phyloP scores from a whole-genome alignment of 1,140 invertebrate species.

The Bradynema listronoti region DNA sequence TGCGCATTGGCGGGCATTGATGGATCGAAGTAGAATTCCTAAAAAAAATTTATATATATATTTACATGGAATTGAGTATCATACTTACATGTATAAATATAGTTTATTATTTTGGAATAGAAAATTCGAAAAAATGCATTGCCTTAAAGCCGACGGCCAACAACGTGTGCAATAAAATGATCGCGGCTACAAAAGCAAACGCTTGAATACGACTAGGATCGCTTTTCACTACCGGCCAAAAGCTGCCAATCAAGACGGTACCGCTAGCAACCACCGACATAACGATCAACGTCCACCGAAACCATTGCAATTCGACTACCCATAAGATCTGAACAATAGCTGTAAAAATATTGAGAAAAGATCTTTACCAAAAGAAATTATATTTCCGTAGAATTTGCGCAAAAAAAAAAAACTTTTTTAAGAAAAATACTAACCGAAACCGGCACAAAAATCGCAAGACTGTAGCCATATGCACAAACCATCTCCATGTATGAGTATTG shows the following conservation, averaged over 20 bases:
- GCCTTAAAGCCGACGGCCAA: constrained; percentile 39
- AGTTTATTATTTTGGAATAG: not conserved
- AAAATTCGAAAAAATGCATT: constrained; percentile 4
- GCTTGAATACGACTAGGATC: constrained; percentile 57
- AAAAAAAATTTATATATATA: constrained; percentile 7
- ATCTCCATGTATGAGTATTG: constrained; percentile 69
- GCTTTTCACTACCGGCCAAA: constrained; percentile 71
- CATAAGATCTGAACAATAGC: constrained; percentile 68
- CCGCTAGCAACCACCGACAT: constrained; percentile 75
- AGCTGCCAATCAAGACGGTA: constrained; percentile 72
- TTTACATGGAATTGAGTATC: not conserved
- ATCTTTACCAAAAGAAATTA: not conserved
- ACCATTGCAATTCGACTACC: constrained; percentile 72
- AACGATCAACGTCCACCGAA: constrained; percentile 79
- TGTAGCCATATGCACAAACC: constrained; percentile 89
- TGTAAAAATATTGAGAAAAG: not conserved
- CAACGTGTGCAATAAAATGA: constrained; percentile 28
- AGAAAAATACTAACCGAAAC: constrained; percentile 65
- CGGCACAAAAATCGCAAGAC: constrained; percentile 82
- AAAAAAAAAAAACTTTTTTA: not conserved
- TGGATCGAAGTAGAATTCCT: constrained; percentile 33
- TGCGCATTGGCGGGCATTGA: constrained; percentile 18
- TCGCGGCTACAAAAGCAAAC: constrained; percentile 31
- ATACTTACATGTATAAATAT: not conserved
- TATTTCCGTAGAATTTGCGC: not conserved